phyloP scores from a whole-genome alignment of 2,888 invertebrate genomes.

The Pheosia gnoma region DNA sequence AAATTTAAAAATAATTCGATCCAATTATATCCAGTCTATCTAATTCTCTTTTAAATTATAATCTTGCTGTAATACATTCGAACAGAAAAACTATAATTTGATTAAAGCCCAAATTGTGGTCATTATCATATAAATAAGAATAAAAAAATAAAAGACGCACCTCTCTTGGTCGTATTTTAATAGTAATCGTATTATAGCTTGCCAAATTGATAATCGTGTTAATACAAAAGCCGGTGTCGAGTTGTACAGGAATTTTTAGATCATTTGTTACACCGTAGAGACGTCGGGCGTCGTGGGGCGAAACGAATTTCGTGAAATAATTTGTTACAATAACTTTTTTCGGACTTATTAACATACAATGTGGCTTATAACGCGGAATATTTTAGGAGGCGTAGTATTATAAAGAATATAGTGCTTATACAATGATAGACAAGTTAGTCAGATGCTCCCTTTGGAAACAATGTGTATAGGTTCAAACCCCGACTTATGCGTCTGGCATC shows the following conservation, averaged over 20 bases:
- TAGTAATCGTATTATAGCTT: constrained; percentile 67
- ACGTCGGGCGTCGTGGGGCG: constrained; percentile 62
- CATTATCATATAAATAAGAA: constrained; percentile 10
- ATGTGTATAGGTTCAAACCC: no score
- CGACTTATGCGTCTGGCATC: no score
- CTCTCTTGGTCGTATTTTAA: constrained; percentile 22
- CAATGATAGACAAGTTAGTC: no score
- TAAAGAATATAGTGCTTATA: neutral
- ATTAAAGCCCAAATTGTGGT: constrained; percentile 17
- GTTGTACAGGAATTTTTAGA: constrained; percentile 64
- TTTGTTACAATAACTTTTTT: constrained; percentile 18
- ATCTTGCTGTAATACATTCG: neutral
- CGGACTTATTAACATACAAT: constrained; percentile 7
- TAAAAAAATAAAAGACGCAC: constrained; percentile 17
- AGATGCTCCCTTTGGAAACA: no score
- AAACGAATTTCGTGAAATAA: constrained; percentile 63
- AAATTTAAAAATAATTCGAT: neutral
- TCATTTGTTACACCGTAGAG: constrained; percentile 69
- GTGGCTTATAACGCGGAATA: constrained; percentile 1
- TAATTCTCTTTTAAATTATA: neutral
- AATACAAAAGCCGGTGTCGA: constrained; percentile 61
- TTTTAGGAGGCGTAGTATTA: neutral
- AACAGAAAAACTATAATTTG: constrained; percentile 22
- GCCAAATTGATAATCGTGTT: constrained; percentile 81
- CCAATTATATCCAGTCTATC: neutral